Base-by-base conservation (phyloP, 1,140 invertebrate species). In the Epicauta chinensis region DNA sequence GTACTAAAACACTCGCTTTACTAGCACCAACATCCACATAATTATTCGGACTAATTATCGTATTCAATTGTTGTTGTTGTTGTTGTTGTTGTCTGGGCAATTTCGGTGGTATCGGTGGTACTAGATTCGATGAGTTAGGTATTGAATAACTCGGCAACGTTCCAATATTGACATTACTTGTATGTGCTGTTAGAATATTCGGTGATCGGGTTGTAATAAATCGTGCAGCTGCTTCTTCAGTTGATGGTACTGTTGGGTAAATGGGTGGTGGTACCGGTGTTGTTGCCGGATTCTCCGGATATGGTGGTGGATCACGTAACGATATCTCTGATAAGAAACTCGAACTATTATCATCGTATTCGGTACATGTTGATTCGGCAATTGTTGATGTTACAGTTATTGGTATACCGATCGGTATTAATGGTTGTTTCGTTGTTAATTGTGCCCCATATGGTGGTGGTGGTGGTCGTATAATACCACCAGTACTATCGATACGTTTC, bases 201-300 rank as follows among this genome's bases (percentile, higher is more conserved):
- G 82, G 81, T 7, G 82, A 78, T 53, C 81, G 75, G 0, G 81
- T 81, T 2, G 81, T 82, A 4, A 84, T 81, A 38, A 83, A 81
- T 45, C 82, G 72, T 1, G 81, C 81, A 13, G 79, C 72, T 1
- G 81, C 75, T 71, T 84, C 82, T 69, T 83, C 81, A 10, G 60
- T 65, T 2, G 64, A 65, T 49, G 66, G 66, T 14, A 64, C 43
- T 10, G 67, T 66, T 12, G 66, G 61, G 30, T 58, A 60, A 7
- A 62, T 57, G 6, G 77, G 56, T 12, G 32, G 32, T 11, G 32
- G 32, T 34, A 34, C 32, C 3, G 32, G 32, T n/a, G 23, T 23
- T 45, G 73, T 67, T 46, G n/a, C n/a, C n/a, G 72, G 63, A 23
- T 77, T 75, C 37, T 76, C 70, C 0, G 77, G 77, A 66, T 80